Evolutionary conservation across 2,797 vertebrate genomes (phyloP).

Genomic region (Poeciliopsis presidionis): DNA sequence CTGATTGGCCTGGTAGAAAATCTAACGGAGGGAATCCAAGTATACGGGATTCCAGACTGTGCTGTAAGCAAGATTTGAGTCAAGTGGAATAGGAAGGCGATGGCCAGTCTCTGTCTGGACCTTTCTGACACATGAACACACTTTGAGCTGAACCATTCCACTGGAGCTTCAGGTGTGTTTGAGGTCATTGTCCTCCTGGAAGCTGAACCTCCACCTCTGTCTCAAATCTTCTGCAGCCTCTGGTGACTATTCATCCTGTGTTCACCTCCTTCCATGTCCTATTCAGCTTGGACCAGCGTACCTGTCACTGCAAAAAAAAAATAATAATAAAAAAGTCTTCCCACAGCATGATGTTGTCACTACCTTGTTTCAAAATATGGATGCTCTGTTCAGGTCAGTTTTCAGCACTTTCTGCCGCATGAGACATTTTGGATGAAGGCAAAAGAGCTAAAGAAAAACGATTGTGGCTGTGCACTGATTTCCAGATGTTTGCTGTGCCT

Average conservation of each 20-base stretch:
- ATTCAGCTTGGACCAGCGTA: not conserved
- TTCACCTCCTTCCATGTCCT: not conserved
- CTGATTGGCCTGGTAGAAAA: too few relatives aligned
- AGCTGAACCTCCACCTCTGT: not conserved
- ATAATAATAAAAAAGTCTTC: not conserved
- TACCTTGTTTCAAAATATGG: not conserved
- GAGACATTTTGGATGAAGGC: not conserved
- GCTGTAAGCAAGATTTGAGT: too few relatives aligned
- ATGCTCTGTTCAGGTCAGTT: not conserved
- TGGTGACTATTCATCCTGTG: not conserved
- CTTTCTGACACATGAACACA: not conserved
- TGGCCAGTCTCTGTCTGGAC: not conserved
- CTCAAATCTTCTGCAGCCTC: constrained; percentile 1
- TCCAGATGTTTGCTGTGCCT: not conserved
- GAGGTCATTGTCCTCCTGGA: not conserved
- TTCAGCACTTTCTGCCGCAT: not conserved
- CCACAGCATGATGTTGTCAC: not conserved
- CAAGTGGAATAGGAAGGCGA: too few relatives aligned
- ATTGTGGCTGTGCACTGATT: not conserved
- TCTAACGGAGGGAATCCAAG: too few relatives aligned
- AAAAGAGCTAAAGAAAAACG: too few relatives aligned
- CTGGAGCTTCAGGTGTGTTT: not conserved
- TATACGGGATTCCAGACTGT: too few relatives aligned
- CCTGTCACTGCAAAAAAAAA: not conserved
- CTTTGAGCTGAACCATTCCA: not conserved